These are phyloP conservation scores for Eilema sororculum DNA, from an alignment of 2,888 invertebrate species.

Conservation along the genomic window DNA sequence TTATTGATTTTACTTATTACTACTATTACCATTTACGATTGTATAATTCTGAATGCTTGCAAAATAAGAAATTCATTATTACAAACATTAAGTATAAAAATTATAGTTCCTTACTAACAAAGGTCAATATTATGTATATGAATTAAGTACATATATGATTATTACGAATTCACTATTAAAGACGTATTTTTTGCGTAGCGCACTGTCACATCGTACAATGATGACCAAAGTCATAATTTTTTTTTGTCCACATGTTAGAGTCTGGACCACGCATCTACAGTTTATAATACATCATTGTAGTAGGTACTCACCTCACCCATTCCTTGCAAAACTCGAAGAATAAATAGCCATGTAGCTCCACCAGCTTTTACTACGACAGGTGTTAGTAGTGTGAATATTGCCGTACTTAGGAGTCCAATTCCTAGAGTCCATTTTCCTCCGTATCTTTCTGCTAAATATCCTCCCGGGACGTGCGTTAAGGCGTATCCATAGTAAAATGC, in stretches of 20 bases:
- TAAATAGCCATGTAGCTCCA: slow-evolving; percentile 86
- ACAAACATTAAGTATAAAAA: too few relatives aligned
- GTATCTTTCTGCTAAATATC: slow-evolving; percentile 92
- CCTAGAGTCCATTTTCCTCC: slow-evolving; percentile 95
- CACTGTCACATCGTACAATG: too few relatives aligned
- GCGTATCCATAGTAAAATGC: slow-evolving; percentile 96
- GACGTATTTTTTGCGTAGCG: too few relatives aligned
- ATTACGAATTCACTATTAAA: too few relatives aligned
- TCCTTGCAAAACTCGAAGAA: slow-evolving; percentile 90
- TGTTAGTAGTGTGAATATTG: slow-evolving; percentile 93
- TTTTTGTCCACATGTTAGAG: too few relatives aligned
- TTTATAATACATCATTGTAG: too few relatives aligned
- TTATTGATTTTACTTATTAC: not conserved
- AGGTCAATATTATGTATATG: too few relatives aligned
- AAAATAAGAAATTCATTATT: not conserved
- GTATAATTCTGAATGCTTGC: not conserved
- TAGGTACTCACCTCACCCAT: slow-evolving; percentile 89
- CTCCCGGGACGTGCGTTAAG: slow-evolving; percentile 95
- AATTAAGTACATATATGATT: too few relatives aligned
- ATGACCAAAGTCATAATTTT: too few relatives aligned
- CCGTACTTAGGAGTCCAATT: slow-evolving; percentile 93
- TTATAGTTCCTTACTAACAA: too few relatives aligned
- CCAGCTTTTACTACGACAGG: slow-evolving; percentile 90
- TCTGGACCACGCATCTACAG: too few relatives aligned
- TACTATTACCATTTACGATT: too few relatives aligned